Evolutionary conservation across 2,113 vertebrate genomes (phyloP).

Genomic region (Tyrannus savana): DNA sequence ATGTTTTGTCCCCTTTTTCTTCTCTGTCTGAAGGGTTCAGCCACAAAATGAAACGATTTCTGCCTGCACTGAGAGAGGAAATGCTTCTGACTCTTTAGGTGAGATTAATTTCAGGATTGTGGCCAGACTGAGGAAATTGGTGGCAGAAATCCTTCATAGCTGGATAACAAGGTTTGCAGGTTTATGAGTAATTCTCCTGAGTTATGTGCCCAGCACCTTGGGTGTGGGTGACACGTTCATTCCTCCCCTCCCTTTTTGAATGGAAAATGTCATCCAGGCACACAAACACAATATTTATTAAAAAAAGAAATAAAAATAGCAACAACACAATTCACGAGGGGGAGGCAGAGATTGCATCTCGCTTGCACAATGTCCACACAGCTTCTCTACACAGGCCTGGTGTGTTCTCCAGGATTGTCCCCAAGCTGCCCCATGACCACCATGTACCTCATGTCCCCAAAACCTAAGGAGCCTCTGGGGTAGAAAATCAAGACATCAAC

Average conservation of each 20-base stretch:
- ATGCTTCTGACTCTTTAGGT: neutral
- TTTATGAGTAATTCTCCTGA: constrained; percentile 50
- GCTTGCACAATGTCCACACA: neutral
- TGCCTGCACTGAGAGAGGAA: neutral
- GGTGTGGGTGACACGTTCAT: constrained; percentile 6
- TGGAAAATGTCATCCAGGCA: constrained; percentile 31
- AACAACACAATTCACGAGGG: neutral
- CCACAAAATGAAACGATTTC: rapidly evolving
- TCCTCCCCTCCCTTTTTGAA: constrained; percentile 4
- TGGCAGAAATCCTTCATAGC: neutral
- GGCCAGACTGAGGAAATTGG: neutral
- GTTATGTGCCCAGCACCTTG: neutral
- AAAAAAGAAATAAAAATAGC: neutral
- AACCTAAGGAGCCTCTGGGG: neutral
- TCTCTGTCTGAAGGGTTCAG: neutral
- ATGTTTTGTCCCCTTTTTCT: rapidly evolving
- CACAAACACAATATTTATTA: neutral
- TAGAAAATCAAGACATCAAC: neutral
- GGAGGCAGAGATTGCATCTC: neutral
- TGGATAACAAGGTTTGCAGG: constrained; percentile 6
- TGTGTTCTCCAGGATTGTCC: neutral
- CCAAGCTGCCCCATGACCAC: neutral
- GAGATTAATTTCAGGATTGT: constrained; percentile 29
- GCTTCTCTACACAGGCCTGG: neutral
- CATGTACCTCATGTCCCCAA: neutral